Percentiles rank a stretch among this genome's conserved stretches.
Conservation (phyloP, 2,888 invertebrate genomes). For the Altica lythri region DNA sequence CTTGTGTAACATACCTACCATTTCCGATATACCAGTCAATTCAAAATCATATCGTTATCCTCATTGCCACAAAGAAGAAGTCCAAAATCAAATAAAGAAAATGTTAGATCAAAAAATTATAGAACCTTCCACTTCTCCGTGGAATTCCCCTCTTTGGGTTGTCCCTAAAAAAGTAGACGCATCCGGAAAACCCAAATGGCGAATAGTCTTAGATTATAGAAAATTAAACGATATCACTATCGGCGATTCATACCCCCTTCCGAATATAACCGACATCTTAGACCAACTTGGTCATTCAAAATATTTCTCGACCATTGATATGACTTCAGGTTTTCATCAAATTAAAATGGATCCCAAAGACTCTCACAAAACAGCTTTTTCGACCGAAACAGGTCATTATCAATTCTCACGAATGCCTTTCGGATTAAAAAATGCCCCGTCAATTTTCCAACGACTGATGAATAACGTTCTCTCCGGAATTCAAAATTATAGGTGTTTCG, state of each 20-base stretch:
- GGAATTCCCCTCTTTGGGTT: slow-evolving; percentile 39
- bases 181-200: slow-evolving; percentile 25
- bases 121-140: slow-evolving; percentile 39
- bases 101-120: slow-evolving; percentile 41
- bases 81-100: slow-evolving; percentile 42
- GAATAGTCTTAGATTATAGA: slow-evolving; percentile 33
- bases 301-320: slow-evolving; percentile 51
- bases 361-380: slow-evolving; percentile 51
- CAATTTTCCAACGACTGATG: slow-evolving; percentile 47
- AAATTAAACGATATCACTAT: slow-evolving; percentile 52
- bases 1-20: slow-evolving; percentile 39
- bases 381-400: slow-evolving; percentile 32
- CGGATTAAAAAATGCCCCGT: slow-evolving; percentile 53
- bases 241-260: slow-evolving; percentile 49
- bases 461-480: slow-evolving; percentile 43
- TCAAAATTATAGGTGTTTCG: slow-evolving; percentile 43
- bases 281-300: slow-evolving; percentile 49
- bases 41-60: slow-evolving; percentile 44
- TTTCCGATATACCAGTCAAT: slow-evolving; percentile 35
- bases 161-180: slow-evolving; percentile 25
- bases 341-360: slow-evolving; percentile 45
- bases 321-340: slow-evolving; percentile 53
- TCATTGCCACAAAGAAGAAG: slow-evolving; percentile 44
- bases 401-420: slow-evolving; percentile 31
- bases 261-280: slow-evolving; percentile 50